A percentile compares a stretch with the other conserved stretches of the same genome.
Conservation (phyloP, 2,113 vertebrate species). For the Indri indri region DNA sequence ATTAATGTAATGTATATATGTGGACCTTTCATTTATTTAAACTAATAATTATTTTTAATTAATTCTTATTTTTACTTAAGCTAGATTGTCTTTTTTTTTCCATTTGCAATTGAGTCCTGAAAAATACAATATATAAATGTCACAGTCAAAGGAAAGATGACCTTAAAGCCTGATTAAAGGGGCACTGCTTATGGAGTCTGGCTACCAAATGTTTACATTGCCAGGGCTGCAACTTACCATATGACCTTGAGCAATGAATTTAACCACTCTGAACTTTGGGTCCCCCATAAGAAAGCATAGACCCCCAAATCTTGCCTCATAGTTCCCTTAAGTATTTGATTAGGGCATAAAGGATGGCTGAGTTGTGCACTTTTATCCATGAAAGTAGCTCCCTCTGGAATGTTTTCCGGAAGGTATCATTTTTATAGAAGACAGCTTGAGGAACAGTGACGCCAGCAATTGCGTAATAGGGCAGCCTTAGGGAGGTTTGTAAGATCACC, state of each 20-base stretch:
- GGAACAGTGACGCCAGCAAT: accelerated
- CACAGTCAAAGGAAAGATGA: not conserved
- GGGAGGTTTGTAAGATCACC: accelerated
- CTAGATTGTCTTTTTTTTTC: not conserved
- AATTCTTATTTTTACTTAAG: not conserved
- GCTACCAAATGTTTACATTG: not conserved
- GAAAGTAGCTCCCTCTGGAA: not conserved
- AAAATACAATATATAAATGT: not conserved
- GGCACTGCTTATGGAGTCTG: not conserved
- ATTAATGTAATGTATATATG: accelerated
- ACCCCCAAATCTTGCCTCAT: not conserved
- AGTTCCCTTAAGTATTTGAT: not conserved
- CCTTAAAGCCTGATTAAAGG: not conserved
- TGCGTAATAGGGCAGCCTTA: accelerated
- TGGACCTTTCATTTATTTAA: not conserved
- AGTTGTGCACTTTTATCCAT: not conserved
- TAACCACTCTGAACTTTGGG: not conserved
- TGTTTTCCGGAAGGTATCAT: not conserved
- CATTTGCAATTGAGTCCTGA: not conserved
- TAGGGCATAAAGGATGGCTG: accelerated
- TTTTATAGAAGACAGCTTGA: accelerated
- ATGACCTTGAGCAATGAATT: not conserved
- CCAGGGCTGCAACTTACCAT: not conserved
- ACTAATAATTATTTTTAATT: not conserved
- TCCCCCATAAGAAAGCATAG: not conserved